Conservation (phyloP, 2,888 invertebrate species). For the Volucella zonaria region DNA sequence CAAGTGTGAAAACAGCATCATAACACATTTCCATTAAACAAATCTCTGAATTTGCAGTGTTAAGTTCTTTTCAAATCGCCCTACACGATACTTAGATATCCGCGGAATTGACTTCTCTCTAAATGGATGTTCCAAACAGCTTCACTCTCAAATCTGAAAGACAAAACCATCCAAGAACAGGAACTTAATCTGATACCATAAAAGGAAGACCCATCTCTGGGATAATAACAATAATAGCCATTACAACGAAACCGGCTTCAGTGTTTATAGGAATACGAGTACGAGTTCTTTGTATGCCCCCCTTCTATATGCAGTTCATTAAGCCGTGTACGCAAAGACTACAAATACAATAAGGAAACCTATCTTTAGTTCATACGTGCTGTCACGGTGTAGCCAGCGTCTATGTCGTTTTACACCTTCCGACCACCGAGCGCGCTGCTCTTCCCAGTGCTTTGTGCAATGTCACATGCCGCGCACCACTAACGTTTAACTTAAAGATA, state of each 20-base stretch:
- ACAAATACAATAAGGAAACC: conserved; percentile 3
- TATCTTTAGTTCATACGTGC: conserved; percentile 24
- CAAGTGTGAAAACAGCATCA: no score
- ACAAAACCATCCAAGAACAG: conserved; percentile 26
- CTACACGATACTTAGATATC: no score
- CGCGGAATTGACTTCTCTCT: no score
- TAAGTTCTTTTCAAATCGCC: no score
- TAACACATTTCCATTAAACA: no score
- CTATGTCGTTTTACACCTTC: conserved; percentile 61
- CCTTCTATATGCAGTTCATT: conserved; percentile 32
- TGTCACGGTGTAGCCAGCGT: conserved; percentile 45
- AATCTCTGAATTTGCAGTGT: no score
- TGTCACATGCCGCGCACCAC: conserved; percentile 72
- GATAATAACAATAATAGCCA: conserved; percentile 66
- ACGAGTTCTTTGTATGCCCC: conserved; percentile 7
- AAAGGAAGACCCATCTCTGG: conserved; percentile 40
- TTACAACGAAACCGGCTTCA: conserved; percentile 51
- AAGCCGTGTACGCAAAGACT: conserved; percentile 8
- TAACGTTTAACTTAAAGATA: conserved; percentile 32
- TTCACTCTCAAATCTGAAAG: background rate
- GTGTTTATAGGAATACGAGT: conserved; percentile 30
- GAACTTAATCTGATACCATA: conserved; percentile 51
- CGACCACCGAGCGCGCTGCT: conserved; percentile 29
- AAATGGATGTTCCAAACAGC: background rate
- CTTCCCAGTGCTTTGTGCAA: conserved; percentile 55